Base-by-base conservation (phyloP, 2,888 invertebrate species). In the Yponomeuta malinellus region DNA sequence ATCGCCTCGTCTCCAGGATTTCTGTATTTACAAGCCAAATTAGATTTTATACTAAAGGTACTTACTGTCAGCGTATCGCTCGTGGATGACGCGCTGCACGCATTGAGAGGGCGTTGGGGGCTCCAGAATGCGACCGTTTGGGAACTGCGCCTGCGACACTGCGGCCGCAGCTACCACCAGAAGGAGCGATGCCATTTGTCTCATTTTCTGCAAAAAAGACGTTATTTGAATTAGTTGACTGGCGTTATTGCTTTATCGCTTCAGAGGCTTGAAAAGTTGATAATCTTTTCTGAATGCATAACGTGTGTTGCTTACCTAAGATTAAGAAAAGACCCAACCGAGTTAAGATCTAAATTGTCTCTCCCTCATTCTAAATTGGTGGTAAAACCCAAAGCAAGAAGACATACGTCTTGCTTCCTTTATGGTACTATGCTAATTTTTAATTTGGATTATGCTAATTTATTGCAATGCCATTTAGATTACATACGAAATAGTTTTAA, bases 91-190 rank as follows among this genome's bases (percentile, higher is more conserved):
- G 75, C 97, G 94, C 84, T 96, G 95, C 23, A 96, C 95, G 79
- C 97, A 97, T 67, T 95, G 92, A 33, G 94, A 91, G 23, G 97
- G 96, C 73, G 95, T 94, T 4, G 97, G 97, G 12, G 96, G 94
- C 83, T 97, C 97, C 78, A 97, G 86, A 80, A 96, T 94, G 75
- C 96, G 93, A 48, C 96, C 96, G 80, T 95, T 95, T 71, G 95
- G 94, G 85, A 96, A 96, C 85, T 96, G 96, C 71, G 95, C 96
- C 72, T 80, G 82, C 75, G 87, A 87, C 63, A 77, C 80, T 68
- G 82, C 84, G 48, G 82, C 81, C 71, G 84, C 75, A 33, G 82
- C 79, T 65, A 84, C 76, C 72, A 85, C 72, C 68, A 80, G 71
- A 48, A 87, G 72, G 48, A 86, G 70, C 75, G 83, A 73, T 70